Evolutionary conservation across 1,140 invertebrate species (phyloP).

Genomic region (Drosophila parvula): DNA sequence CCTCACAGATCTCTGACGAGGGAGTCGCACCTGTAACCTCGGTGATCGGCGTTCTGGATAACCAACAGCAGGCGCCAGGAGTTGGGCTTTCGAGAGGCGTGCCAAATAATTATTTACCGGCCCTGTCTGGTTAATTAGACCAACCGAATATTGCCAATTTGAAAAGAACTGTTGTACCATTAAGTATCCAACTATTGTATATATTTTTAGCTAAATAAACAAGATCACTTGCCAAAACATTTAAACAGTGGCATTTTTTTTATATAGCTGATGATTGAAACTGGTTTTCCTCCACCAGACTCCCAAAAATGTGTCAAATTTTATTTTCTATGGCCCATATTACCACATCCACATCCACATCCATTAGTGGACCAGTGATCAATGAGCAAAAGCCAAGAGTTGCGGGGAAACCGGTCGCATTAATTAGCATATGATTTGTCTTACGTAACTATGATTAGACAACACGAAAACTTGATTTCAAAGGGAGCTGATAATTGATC

Average conservation of each 20-base stretch:
- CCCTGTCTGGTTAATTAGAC: slow-evolving; percentile 49
- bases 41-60: slow-evolving; percentile 74
- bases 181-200: slow-evolving; percentile 38
- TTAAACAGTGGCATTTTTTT: slow-evolving; percentile 32
- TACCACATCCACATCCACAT: slow-evolving; percentile 51
- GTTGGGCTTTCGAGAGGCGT: slow-evolving; percentile 20
- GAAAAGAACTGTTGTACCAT: slow-evolving; percentile 53
- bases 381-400: slow-evolving; percentile 15
- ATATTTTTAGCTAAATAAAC: slow-evolving; percentile 48
- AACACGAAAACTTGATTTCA: slow-evolving; percentile 44
- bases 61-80: slow-evolving; percentile 23
- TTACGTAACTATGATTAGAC: slow-evolving; percentile 57
- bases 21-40: slow-evolving; percentile 78
- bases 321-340: slow-evolving; percentile 26
- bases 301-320: slow-evolving; percentile 53
- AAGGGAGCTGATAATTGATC: slow-evolving; percentile 41
- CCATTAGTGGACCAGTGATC: slow-evolving; percentile 41
- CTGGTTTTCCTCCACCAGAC: slow-evolving; percentile 19
- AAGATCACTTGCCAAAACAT: slow-evolving; percentile 8
- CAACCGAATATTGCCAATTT: slow-evolving; percentile 1
- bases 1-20: slow-evolving; percentile 78
- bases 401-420: slow-evolving; percentile 59
- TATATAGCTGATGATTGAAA: slow-evolving; percentile 1
- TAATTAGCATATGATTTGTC: slow-evolving; percentile 68
- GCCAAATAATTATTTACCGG: slow-evolving; percentile 66